Conservation (phyloP, 2,113 vertebrate genomes). For the Hyla sarda region DNA sequence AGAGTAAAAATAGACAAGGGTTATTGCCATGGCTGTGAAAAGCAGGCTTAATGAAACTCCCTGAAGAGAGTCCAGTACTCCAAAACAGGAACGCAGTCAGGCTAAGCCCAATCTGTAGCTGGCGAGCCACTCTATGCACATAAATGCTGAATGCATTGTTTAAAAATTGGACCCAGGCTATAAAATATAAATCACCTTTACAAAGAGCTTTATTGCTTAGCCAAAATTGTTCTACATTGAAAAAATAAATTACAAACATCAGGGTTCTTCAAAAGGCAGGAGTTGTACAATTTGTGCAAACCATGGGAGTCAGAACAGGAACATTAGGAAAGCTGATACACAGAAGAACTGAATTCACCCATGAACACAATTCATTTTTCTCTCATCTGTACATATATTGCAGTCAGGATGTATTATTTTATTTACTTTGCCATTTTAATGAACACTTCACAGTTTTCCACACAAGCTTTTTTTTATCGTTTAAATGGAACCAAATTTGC, state of each 20-base stretch:
- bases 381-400: conserved; percentile 35
- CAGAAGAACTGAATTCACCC: conserved; percentile 17
- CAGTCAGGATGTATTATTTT: conserved; percentile 48
- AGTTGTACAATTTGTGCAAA: conserved; percentile 49
- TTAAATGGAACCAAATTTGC: background rate
- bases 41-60: conserved; percentile 41
- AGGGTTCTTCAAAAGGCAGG: conserved; percentile 52
- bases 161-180: conserved; percentile 45
- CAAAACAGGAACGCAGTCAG: background rate
- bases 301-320: conserved; percentile 31
- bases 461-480: background rate
- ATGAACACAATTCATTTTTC: conserved; percentile 26
- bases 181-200: conserved; percentile 56
- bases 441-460: background rate
- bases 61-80: background rate
- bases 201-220: conserved; percentile 53
- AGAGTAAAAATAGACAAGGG: conserved; percentile 21
- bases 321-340: conserved; percentile 46
- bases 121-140: background rate
- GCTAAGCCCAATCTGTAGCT: background rate
- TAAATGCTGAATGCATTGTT: conserved; percentile 52
- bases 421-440: conserved; percentile 46
- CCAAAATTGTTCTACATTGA: conserved; percentile 54
- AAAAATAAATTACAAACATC: conserved; percentile 58
- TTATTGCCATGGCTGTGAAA: conserved; percentile 25